Conservation (phyloP, 2,113 vertebrate species). For the Myxocyprinus asiaticus region DNA sequence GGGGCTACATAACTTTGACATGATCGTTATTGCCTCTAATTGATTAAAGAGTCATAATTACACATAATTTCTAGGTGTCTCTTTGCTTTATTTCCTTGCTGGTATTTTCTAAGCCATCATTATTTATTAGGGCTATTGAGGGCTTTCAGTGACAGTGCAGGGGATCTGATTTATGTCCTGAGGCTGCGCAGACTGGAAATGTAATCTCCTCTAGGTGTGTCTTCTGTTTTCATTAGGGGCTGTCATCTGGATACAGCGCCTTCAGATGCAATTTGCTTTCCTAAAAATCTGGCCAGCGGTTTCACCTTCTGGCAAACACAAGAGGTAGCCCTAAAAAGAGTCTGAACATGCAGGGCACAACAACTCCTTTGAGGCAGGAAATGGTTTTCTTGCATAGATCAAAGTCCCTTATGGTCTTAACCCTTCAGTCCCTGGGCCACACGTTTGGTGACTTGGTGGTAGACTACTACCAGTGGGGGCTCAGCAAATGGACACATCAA, state of each 20-base stretch:
- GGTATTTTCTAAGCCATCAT: slow-evolving; percentile 45
- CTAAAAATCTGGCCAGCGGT: slow-evolving; percentile 37
- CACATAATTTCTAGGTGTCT: slow-evolving; percentile 34
- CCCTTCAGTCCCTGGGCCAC: too few species aligned
- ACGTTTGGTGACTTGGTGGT: too few species aligned
- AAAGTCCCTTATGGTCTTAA: too few species aligned
- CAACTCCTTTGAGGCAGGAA: background rate
- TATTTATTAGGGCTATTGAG: slow-evolving; percentile 50
- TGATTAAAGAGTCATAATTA: slow-evolving; percentile 27
- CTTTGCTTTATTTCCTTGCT: slow-evolving; percentile 37
- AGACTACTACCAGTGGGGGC: too few species aligned
- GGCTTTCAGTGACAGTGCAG: slow-evolving; percentile 26
- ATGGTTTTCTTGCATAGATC: background rate
- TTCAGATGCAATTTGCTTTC: slow-evolving; percentile 50
- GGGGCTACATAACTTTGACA: background rate
- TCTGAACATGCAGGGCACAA: background rate
- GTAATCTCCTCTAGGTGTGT: slow-evolving; percentile 62
- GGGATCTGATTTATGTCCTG: slow-evolving; percentile 69
- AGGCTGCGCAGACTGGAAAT: slow-evolving; percentile 68
- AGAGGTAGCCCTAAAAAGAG: background rate
- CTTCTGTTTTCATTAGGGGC: slow-evolving; percentile 70
- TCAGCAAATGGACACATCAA: too few species aligned
- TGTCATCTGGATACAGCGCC: slow-evolving; percentile 67
- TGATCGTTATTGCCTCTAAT: slow-evolving; percentile 32
- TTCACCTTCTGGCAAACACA: slow-evolving; percentile 40